These are phyloP conservation scores for Platysteira castanea DNA, from an alignment of 2,113 vertebrate genomes.

Conservation along the genomic window DNA sequence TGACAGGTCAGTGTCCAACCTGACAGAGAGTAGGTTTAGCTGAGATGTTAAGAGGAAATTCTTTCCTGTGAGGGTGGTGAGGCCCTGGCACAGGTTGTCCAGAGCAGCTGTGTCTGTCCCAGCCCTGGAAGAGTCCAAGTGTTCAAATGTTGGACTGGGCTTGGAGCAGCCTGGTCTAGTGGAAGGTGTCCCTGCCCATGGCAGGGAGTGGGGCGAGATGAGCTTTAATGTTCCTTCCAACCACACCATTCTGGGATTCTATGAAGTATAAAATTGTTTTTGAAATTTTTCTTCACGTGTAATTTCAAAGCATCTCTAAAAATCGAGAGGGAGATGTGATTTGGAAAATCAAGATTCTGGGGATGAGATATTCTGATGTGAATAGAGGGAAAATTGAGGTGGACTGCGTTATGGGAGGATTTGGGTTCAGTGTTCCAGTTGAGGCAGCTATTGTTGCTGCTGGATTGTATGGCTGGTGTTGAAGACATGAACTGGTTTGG, in stretches of 20 bases:
- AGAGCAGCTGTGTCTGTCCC: not conserved
- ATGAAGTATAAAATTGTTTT: not conserved
- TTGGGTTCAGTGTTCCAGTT: not conserved
- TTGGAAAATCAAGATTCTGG: not conserved
- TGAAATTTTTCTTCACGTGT: not conserved
- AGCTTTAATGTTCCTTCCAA: not conserved
- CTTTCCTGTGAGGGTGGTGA: not conserved
- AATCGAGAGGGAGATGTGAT: not conserved
- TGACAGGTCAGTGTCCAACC: not conserved
- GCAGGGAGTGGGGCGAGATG: not conserved
- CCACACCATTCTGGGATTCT: not conserved
- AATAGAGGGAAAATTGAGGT: not conserved
- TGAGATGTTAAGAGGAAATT: not conserved
- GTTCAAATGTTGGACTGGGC: not conserved
- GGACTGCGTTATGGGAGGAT: not conserved
- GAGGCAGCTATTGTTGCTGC: not conserved
- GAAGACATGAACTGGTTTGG: not conserved
- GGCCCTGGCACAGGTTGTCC: not conserved
- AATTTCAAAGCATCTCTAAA: not conserved
- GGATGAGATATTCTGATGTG: not conserved
- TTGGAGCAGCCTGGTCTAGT: not conserved
- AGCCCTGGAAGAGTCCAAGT: not conserved
- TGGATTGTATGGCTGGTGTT: not conserved
- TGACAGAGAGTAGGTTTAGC: not conserved
- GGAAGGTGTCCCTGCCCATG: not conserved